These are phyloP conservation scores for Phoeniculus purpureus DNA, from an alignment of 2,797 vertebrate species.

Conservation along the genomic window DNA sequence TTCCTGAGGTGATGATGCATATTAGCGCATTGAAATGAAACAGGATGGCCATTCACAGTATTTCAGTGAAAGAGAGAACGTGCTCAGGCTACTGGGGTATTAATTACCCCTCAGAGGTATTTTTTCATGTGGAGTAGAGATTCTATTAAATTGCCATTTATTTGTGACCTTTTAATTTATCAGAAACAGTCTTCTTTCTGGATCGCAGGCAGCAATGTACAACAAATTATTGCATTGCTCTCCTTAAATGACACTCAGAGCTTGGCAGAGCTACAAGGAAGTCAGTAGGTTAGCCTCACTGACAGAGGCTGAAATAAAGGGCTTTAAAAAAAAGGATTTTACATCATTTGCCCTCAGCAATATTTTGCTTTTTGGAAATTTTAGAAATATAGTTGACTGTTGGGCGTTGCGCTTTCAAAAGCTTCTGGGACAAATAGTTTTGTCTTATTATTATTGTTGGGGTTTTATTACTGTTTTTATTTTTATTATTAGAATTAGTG, in stretches of 20 bases:
- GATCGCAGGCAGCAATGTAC: neutral
- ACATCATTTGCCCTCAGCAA: neutral
- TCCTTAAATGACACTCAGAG: constrained; percentile 14
- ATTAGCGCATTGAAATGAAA: neutral
- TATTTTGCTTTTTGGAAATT: neutral
- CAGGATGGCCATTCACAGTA: neutral
- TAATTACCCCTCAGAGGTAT: constrained; percentile 31
- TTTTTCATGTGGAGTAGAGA: neutral
- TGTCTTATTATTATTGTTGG: neutral
- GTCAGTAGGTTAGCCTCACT: neutral
- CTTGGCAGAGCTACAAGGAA: constrained; percentile 23
- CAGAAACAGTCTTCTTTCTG: neutral
- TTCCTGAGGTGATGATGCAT: neutral
- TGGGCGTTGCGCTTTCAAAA: neutral
- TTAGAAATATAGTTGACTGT: neutral
- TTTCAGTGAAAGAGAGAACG: constrained; percentile 4
- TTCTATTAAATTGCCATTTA: constrained; percentile 35
- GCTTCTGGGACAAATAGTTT: neutral
- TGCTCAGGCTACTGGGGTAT: constrained; percentile 31
- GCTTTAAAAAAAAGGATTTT: neutral
- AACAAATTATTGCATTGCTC: constrained; percentile 1
- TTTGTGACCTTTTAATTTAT: constrained; percentile 37
- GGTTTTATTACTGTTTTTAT: neutral
- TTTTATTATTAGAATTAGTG: neutral
- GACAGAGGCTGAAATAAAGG: constrained; percentile 26